Percentiles rank a stretch among this genome's conserved stretches.
Evolutionary conservation across 2,797 vertebrate species (phyloP).

Genomic region (Anas flavirostris): DNA sequence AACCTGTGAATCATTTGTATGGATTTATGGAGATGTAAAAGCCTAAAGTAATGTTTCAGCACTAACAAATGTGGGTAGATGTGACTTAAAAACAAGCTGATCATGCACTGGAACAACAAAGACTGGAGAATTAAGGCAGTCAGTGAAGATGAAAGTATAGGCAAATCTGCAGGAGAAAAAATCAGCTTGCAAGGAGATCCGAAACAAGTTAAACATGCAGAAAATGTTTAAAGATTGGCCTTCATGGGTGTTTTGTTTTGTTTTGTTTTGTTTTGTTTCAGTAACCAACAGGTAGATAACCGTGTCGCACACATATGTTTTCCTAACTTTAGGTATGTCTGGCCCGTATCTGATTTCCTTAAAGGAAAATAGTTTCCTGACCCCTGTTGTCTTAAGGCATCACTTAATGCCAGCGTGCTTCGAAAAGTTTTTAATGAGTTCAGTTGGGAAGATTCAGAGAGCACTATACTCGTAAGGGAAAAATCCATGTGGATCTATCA

Average conservation of each 20-base stretch:
- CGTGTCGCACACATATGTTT: accelerated
- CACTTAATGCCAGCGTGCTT: neutral
- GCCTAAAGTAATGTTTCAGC: slow-evolving; percentile 74
- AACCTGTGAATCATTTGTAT: slow-evolving; percentile 56
- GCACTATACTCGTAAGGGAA: neutral
- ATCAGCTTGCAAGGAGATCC: slow-evolving; percentile 45
- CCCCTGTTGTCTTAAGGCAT: slow-evolving; percentile 10
- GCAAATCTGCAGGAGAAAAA: slow-evolving; percentile 55
- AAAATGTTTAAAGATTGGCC: slow-evolving; percentile 46
- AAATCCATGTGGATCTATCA: slow-evolving; percentile 31
- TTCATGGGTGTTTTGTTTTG: neutral
- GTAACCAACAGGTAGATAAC: slow-evolving; percentile 26
- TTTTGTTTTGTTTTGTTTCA: neutral
- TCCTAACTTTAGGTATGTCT: neutral
- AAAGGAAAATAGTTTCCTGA: neutral
- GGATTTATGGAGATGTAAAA: slow-evolving; percentile 72
- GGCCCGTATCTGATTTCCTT: neutral
- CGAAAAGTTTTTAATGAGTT: slow-evolving; percentile 64
- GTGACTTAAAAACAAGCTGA: slow-evolving; percentile 76
- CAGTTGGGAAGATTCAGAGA: slow-evolving; percentile 51
- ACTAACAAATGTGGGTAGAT: slow-evolving; percentile 71
- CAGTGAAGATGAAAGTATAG: slow-evolving; percentile 74
- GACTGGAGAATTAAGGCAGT: slow-evolving; percentile 74
- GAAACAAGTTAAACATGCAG: slow-evolving; percentile 68
- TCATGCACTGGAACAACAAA: slow-evolving; percentile 72